These are phyloP conservation scores for Brienomyrus longianalis DNA, from an alignment of 2,113 vertebrate species.

Conservation along the genomic window DNA sequence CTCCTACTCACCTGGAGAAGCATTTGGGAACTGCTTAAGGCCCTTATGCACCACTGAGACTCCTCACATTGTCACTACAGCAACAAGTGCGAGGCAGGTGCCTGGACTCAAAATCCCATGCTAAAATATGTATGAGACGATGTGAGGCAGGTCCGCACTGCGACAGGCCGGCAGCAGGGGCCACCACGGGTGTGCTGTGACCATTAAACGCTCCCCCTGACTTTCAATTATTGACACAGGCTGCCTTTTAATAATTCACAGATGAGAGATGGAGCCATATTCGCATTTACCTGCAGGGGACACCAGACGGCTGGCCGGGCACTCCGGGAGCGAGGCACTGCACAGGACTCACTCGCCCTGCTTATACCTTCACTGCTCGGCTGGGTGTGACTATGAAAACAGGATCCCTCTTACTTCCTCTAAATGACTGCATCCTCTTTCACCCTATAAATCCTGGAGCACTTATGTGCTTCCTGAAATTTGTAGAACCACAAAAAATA, in stretches of 20 bases:
- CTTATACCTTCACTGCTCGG: neutral
- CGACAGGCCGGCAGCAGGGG: slow-evolving; percentile 13
- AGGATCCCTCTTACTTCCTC: neutral
- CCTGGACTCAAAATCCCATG: neutral
- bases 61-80: slow-evolving; percentile 11
- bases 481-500: neutral
- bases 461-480: neutral
- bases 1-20: neutral
- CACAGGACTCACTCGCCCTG: neutral
- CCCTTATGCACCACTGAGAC: neutral
- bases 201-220: slow-evolving; percentile 29
- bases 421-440: slow-evolving; percentile 1
- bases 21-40: neutral
- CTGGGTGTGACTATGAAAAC: slow-evolving; percentile 9
- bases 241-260: slow-evolving; percentile 21
- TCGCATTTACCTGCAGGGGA: neutral
- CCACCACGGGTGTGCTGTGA: slow-evolving; percentile 13
- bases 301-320: neutral
- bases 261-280: neutral
- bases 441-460: slow-evolving; percentile 9
- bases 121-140: slow-evolving; percentile 32
- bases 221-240: slow-evolving; percentile 19
- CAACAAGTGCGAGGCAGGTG: slow-evolving; percentile 39
- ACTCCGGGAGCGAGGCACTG: neutral
- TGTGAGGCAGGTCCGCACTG: slow-evolving; percentile 9